These are phyloP conservation scores for Apeira syringaria DNA, from an alignment of 2,888 invertebrate species.

Conservation along the genomic window DNA sequence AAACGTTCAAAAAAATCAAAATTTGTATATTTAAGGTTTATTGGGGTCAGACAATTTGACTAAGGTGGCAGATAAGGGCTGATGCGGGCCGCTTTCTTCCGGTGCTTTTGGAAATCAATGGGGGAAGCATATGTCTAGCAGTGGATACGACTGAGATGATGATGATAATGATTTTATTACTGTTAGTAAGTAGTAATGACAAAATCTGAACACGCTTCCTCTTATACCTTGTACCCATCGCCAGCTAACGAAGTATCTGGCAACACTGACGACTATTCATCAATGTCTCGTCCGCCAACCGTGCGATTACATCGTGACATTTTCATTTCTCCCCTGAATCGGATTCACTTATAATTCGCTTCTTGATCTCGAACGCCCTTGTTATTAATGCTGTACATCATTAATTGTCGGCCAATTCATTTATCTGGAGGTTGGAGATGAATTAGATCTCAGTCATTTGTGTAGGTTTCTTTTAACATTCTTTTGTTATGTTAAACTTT, in stretches of 20 bases:
- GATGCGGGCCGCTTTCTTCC: too few relatives aligned
- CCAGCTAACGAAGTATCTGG: neutral
- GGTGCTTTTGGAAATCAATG: too few relatives aligned
- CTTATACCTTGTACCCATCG: slow-evolving; percentile 17
- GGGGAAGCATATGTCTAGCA: too few relatives aligned
- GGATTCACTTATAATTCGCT: slow-evolving; percentile 75
- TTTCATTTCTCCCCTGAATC: slow-evolving; percentile 63
- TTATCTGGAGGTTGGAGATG: slow-evolving; percentile 14
- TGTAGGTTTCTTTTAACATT: neutral
- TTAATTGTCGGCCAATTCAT: slow-evolving; percentile 58
- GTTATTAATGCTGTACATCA: slow-evolving; percentile 69
- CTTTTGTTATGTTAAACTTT: too few relatives aligned
- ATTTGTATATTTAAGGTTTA: too few relatives aligned
- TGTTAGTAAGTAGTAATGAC: too few relatives aligned
- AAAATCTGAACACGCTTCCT: slow-evolving; percentile 11
- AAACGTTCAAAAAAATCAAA: too few relatives aligned
- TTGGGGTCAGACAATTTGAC: too few relatives aligned
- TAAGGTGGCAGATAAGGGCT: too few relatives aligned
- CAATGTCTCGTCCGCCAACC: slow-evolving; percentile 69
- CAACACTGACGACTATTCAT: slow-evolving; percentile 61
- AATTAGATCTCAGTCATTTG: slow-evolving; percentile 11
- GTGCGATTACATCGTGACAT: slow-evolving; percentile 77
- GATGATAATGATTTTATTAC: too few relatives aligned
- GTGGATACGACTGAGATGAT: too few relatives aligned
- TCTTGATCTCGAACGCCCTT: slow-evolving; percentile 61